phyloP scores from a whole-genome alignment of 2,888 invertebrate genomes.

The Dolichomitus sp. region DNA sequence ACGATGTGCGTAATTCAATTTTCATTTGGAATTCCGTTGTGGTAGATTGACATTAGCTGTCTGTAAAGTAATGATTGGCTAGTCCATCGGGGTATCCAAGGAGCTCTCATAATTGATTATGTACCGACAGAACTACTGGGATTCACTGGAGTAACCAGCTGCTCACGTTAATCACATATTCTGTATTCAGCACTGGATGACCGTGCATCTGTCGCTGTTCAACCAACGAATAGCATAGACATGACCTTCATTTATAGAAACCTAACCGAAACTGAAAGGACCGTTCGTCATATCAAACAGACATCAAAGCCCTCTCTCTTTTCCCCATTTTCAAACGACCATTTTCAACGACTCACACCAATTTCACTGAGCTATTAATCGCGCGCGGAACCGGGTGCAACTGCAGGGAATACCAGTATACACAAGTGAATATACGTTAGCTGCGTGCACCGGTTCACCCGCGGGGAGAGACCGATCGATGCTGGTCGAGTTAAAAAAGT shows the following conservation, averaged over 20 bases:
- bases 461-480: constrained; percentile 31
- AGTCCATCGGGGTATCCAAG: constrained; percentile 7
- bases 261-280: constrained; percentile 10
- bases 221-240: neutral
- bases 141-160: neutral
- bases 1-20: constrained; percentile 7
- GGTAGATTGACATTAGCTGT: constrained; percentile 12
- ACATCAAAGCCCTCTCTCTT: constrained; percentile 12
- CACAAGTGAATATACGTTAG: constrained; percentile 1
- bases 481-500: constrained; percentile 35
- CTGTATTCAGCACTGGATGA: neutral
- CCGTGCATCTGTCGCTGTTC: neutral
- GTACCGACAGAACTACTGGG: neutral
- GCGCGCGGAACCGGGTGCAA: constrained; percentile 15
- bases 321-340: constrained; percentile 24
- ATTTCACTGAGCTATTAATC: constrained; percentile 36
- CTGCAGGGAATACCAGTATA: constrained; percentile 13
- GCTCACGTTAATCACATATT: neutral
- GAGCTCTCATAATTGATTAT: constrained; percentile 32
- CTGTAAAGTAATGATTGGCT: constrained; percentile 12
- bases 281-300: constrained; percentile 14
- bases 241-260: neutral
- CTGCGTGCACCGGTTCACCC: constrained; percentile 12
- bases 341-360: neutral
- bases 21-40: constrained; percentile 7